A percentile compares a stretch with the other conserved stretches of the same genome.
phyloP scores from a whole-genome alignment of 2,888 invertebrate species.

The Camponotus fellah region DNA sequence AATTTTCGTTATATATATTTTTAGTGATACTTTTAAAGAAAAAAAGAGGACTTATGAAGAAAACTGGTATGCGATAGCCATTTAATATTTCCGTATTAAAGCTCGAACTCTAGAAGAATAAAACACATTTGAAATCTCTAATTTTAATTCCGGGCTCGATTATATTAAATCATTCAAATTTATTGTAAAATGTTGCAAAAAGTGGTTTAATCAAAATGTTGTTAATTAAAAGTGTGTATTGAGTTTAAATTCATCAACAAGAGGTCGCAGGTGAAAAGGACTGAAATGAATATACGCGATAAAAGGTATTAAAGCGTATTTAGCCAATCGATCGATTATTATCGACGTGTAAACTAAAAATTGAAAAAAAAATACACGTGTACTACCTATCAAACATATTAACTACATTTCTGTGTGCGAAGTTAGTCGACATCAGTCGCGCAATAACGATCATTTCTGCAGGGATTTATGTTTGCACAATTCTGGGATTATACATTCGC shows the following conservation, averaged over 20 bases:
- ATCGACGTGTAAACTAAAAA: constrained; percentile 26
- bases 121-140: constrained; percentile 9
- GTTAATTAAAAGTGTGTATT: background rate
- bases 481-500: constrained; percentile 64
- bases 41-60: background rate
- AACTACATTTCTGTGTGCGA: constrained; percentile 38
- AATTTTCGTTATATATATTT: background rate
- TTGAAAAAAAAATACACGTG: constrained; percentile 39
- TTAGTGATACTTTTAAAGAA: background rate
- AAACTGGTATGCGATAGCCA: background rate
- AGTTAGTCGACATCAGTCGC: background rate
- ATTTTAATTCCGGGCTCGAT: background rate
- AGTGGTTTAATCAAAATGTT: constrained; percentile 10
- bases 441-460: constrained; percentile 7
- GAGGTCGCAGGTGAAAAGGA: background rate
- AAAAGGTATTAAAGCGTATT: constrained; percentile 23
- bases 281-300: background rate
- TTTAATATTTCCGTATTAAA: background rate
- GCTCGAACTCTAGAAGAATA: background rate
- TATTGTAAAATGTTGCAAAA: background rate
- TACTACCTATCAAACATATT: background rate
- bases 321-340: constrained; percentile 26
- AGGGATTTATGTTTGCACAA: constrained; percentile 55
- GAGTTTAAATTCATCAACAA: background rate
- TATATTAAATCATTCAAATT: background rate